A percentile compares a stretch with the other conserved stretches of the same genome.
These are phyloP conservation scores for Labroides dimidiatus DNA, from an alignment of 2,797 vertebrate genomes.

Conservation along the genomic window DNA sequence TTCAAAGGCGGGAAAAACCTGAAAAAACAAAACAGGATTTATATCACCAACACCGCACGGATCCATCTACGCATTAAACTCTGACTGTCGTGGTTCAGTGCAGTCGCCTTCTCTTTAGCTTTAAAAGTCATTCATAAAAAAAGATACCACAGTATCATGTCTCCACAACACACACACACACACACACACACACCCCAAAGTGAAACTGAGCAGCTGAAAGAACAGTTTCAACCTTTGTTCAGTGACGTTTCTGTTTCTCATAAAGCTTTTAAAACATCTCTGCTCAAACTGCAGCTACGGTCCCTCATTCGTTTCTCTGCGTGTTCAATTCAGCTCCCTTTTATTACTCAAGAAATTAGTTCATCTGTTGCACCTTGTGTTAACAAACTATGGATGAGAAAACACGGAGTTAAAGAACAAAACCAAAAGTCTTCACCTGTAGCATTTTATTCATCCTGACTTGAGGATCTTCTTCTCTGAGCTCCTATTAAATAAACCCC, in stretches of 20 bases:
- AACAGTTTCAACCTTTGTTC: not conserved
- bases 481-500: not conserved
- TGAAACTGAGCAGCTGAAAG: not conserved
- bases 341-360: not conserved
- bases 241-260: not conserved
- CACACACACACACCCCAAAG: not conserved
- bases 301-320: not conserved
- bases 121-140: not conserved
- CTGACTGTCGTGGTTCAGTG: no score
- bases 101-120: no score
- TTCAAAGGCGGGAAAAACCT: constrained; percentile 12
- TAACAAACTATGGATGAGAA: not conserved
- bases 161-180: not conserved
- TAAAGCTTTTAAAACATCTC: constrained; percentile 13
- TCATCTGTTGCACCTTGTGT: not conserved
- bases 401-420: not conserved
- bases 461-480: not conserved
- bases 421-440: not conserved
- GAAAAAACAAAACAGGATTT: not conserved
- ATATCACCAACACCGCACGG: not conserved
- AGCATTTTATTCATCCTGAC: not conserved
- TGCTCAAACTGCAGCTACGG: not conserved
- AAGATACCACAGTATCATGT: constrained; percentile 7
- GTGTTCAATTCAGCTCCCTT: not conserved
- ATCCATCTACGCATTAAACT: not conserved